phyloP scores from a whole-genome alignment of 2,113 vertebrate genomes.

The Illadopsis cleaveri region DNA sequence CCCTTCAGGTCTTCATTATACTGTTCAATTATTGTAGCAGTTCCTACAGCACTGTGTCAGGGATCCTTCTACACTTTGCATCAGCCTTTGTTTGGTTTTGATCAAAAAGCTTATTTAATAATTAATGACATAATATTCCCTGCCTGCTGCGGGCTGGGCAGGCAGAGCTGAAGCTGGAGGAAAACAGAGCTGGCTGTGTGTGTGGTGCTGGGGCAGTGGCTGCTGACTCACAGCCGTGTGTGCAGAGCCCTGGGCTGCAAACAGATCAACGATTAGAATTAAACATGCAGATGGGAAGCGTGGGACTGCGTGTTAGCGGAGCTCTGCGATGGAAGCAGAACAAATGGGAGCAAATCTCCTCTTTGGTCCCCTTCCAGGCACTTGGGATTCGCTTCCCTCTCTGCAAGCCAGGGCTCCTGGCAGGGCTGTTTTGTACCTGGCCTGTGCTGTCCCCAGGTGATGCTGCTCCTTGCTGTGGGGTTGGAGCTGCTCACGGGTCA shows the following conservation, averaged over 20 bases:
- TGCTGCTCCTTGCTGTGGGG: not conserved
- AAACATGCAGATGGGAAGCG: not conserved
- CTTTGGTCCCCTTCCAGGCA: not conserved
- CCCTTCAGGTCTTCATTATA: not conserved
- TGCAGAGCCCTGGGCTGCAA: not conserved
- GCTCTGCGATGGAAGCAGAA: not conserved
- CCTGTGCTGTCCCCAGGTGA: not conserved
- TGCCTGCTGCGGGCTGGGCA: not conserved
- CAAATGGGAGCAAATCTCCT: not conserved
- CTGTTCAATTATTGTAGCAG: not conserved
- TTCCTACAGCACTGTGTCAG: not conserved
- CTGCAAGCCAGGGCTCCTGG: not conserved
- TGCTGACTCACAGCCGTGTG: constrained; percentile 1
- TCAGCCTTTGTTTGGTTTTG: not conserved
- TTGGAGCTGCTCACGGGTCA: not conserved
- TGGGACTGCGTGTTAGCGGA: not conserved
- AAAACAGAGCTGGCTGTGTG: not conserved
- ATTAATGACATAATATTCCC: not conserved
- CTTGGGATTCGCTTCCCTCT: rapidly evolving
- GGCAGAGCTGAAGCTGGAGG: not conserved
- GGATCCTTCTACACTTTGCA: not conserved
- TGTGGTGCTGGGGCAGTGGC: not conserved
- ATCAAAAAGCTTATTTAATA: not conserved
- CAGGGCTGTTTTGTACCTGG: not conserved
- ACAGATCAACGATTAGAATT: not conserved